Evolutionary conservation across 2,888 invertebrate species (phyloP).

Genomic region (Kuschelorhynchus macadamiae): DNA sequence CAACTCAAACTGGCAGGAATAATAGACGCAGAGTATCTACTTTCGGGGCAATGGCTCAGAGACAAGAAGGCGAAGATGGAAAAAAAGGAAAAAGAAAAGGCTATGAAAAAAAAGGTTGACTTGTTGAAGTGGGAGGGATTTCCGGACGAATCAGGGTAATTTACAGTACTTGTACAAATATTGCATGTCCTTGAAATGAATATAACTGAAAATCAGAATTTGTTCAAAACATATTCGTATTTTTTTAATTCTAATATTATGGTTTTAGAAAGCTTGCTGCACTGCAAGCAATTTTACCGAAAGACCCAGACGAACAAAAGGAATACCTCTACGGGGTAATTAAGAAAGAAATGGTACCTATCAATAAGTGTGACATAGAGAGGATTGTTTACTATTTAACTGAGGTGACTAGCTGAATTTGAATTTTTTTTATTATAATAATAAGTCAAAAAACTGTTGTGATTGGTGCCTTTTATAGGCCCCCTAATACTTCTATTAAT

Average conservation of each 20-base stretch:
- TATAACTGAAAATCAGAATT: no score
- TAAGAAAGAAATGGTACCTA: constrained; percentile 71
- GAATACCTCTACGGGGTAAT: constrained; percentile 70
- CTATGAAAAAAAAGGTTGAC: constrained; percentile 65
- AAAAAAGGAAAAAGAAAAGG: constrained; percentile 57
- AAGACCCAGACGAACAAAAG: constrained; percentile 78
- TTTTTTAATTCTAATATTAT: no score
- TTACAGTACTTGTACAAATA: no score
- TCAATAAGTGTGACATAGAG: constrained; percentile 71
- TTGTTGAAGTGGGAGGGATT: constrained; percentile 57
- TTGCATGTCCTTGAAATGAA: no score
- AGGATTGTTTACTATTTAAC: constrained; percentile 74
- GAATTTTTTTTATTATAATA: no score
- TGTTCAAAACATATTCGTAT: no score
- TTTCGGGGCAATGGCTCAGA: constrained; percentile 72
- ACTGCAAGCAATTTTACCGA: constrained; percentile 74
- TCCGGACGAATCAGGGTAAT: constrained; percentile 51
- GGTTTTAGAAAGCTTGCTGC: constrained; percentile 70
- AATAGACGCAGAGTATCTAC: constrained; percentile 72
- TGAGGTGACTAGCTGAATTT: constrained; percentile 61
- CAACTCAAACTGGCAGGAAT: constrained; percentile 66
- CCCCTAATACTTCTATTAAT: no score
- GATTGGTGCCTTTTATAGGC: no score
- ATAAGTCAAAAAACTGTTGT: no score
- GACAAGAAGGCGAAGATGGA: constrained; percentile 60